Evolutionary conservation across 2,888 invertebrate species (phyloP), one percentile per base, ranked within the genome.

Genomic region (Caenorhabditis zanzibari): DNA sequence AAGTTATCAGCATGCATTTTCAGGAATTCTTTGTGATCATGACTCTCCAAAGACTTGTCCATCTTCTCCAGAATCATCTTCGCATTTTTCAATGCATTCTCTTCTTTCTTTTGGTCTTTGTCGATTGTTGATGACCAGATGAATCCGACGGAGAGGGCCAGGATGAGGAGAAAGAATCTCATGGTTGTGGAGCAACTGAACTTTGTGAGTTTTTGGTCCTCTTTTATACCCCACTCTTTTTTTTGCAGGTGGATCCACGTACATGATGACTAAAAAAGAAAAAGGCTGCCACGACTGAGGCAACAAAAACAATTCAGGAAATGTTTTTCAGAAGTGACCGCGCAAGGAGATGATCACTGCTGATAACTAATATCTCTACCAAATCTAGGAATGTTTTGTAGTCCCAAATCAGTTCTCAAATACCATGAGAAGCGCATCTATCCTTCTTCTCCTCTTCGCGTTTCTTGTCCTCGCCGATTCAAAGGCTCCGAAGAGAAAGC

Each of bases 1-100:
- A 66, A 66, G 32, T 49, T 66, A 14, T 19, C 14, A 3, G 6
- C 32, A 19, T 66, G 66, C 32, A 66, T 66, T 3, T n/a, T 32
- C 19, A 66, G 35, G 35, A 66, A 66, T 19, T 52, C 22, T 7
- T 12, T 52, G 22, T 32, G 6, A 10, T 66, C 35, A 19, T 52
- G 49, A 12, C 24, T 49, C 35, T 52, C 49, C 35, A 66, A 24
- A 4, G 66, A 32, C 4, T n/a, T 19, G 26, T 66, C 66, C 66
- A 66, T 32, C 32, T 49, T 49, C 22, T 49, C 5, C 49, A 66
- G 49, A 52, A 66, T 66, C 19, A 19, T 7, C 7, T 32, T 19
- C 22, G 66, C 66, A 10, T 28, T 26, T n/a, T 63, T 6, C n/a
- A 44, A 2, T 1, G 63, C n/a, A 5, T 16, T 16, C 14, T 32